Evolutionary conservation across 1,140 invertebrate genomes (phyloP).

Genomic region (Drosophila serrata): DNA sequence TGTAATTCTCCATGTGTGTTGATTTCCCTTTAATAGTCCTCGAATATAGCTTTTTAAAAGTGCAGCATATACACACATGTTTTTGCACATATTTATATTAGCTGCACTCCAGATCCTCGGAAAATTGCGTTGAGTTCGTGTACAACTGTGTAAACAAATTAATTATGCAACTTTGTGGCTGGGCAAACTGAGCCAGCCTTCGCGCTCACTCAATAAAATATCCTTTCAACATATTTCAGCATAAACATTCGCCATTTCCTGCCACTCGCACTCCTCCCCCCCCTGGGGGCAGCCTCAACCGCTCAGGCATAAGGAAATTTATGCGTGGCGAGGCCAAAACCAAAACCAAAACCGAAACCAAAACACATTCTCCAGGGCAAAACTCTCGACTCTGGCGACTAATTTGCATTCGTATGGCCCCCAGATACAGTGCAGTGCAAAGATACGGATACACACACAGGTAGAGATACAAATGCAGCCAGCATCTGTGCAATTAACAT

Average conservation of each 20-base stretch:
- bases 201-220: conserved; percentile 58
- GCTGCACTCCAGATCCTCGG: conserved; percentile 12
- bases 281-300: conserved; percentile 24
- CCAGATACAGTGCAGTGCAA: conserved; percentile 30
- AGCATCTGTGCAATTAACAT: conserved; percentile 73
- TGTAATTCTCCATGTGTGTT: background rate
- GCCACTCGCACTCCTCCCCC: conserved; percentile 3
- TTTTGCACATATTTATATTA: conserved; percentile 46
- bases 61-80: background rate
- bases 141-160: conserved; percentile 84
- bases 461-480: conserved; percentile 40
- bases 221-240: conserved; percentile 75
- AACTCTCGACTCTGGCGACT: conserved; percentile 49
- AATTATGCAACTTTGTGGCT: conserved; percentile 74
- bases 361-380: conserved; percentile 64
- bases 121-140: conserved; percentile 57
- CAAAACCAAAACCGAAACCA: conserved; percentile 55
- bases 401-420: conserved; percentile 68
- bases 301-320: conserved; percentile 74
- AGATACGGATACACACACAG: conserved; percentile 14
- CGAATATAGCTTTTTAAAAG: background rate
- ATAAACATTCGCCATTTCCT: conserved; percentile 58
- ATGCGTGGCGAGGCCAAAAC: conserved; percentile 69
- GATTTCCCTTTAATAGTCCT: background rate
- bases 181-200: conserved; percentile 20